phyloP scores from a whole-genome alignment of 2,113 vertebrate species.

The Meriones unguiculatus region DNA sequence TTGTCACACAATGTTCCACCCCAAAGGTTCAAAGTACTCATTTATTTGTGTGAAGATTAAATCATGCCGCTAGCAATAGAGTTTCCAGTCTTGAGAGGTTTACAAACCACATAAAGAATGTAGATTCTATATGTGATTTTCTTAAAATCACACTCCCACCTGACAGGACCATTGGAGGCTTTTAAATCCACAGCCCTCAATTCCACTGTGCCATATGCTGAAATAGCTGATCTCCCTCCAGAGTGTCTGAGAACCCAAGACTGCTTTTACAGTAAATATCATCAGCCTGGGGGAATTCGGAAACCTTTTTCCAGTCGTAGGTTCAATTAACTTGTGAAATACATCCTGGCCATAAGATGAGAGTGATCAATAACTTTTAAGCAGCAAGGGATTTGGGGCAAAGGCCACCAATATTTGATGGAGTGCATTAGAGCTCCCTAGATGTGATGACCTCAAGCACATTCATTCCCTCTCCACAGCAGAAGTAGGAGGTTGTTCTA shows the following conservation, averaged over 20 bases:
- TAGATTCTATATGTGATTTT: neutral
- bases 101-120: neutral
- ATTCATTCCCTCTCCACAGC: neutral
- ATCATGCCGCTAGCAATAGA: neutral
- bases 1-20: neutral
- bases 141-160: neutral
- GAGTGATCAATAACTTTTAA: conserved; percentile 61
- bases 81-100: neutral
- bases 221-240: neutral
- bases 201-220: neutral
- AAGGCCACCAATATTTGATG: conserved; percentile 1
- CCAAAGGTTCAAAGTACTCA: neutral
- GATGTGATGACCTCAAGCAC: neutral
- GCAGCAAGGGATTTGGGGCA: neutral
- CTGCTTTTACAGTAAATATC: neutral
- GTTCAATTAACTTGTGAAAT: conserved; percentile 59
- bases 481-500: neutral
- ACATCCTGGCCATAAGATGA: neutral
- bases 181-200: neutral
- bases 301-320: conserved; percentile 45
- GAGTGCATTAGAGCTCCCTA: neutral
- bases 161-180: neutral
- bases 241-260: neutral
- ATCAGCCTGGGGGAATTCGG: neutral
- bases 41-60: neutral